Evolutionary conservation across 1,140 invertebrate species (phyloP).

Genomic region (Calycopis cecrops): DNA sequence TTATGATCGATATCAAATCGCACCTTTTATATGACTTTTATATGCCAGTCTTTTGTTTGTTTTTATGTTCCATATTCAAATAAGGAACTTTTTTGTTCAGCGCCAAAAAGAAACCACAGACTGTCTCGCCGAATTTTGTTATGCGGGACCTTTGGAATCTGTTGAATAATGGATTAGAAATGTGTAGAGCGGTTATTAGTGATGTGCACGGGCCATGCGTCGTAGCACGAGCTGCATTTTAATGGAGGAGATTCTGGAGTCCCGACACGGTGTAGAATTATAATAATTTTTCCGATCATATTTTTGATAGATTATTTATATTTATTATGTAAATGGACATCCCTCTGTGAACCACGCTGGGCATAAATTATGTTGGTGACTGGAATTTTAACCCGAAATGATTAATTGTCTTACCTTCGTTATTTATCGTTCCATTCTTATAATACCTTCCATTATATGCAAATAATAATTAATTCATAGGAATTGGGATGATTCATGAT

Average conservation of each 20-base stretch:
- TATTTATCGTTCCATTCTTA: slow-evolving; percentile 20
- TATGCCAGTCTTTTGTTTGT: too few species aligned
- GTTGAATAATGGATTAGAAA: slow-evolving; percentile 64
- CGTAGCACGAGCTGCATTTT: slow-evolving; percentile 65
- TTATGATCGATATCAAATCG: too few species aligned
- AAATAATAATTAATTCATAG: slow-evolving; percentile 4
- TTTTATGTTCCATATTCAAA: slow-evolving; percentile 2
- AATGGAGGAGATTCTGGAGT: slow-evolving; percentile 47
- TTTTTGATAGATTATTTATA: slow-evolving; percentile 48
- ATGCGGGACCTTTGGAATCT: slow-evolving; percentile 50
- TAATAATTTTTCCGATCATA: slow-evolving; percentile 43
- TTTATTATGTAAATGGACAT: slow-evolving; percentile 33
- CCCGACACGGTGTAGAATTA: slow-evolving; percentile 47
- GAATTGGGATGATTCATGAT: background rate
- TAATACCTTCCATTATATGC: background rate
- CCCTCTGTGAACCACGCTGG: slow-evolving; percentile 34
- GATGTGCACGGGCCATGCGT: slow-evolving; percentile 42
- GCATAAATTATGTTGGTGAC: slow-evolving; percentile 32
- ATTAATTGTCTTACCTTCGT: slow-evolving; percentile 14
- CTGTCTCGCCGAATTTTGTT: slow-evolving; percentile 42
- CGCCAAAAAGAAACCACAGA: background rate
- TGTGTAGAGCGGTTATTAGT: slow-evolving; percentile 52
- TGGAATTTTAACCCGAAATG: slow-evolving; percentile 17
- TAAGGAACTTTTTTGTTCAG: background rate
- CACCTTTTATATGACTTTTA: too few species aligned